Percentiles rank a stretch among this genome's conserved stretches.
phyloP scores from a whole-genome alignment of 2,113 vertebrate species.

The Brachionichthys hirsutus region DNA sequence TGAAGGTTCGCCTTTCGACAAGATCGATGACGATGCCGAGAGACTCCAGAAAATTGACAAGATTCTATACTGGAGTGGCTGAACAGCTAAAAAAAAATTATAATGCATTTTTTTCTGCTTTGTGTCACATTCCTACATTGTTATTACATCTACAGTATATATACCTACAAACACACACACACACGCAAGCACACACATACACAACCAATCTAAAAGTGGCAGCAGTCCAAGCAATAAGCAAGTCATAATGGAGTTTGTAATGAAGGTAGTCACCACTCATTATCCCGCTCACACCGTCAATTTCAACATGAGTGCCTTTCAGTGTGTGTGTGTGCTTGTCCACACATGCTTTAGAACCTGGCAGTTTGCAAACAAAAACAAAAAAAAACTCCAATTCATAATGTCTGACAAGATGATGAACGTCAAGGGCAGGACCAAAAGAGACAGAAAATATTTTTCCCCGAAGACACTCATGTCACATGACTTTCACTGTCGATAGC shows the following conservation, averaged over 20 bases:
- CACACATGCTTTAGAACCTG: neutral
- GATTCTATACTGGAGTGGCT: constrained; percentile 32
- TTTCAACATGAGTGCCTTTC: no score
- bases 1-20: constrained; percentile 6
- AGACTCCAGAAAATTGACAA: constrained; percentile 49
- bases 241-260: neutral
- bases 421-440: constrained; percentile 10
- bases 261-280: neutral
- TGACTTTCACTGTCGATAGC: constrained; percentile 16
- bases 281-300: neutral
- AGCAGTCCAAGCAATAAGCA: neutral
- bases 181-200: neutral
- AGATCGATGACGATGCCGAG: constrained; percentile 38
- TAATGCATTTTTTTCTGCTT: constrained; percentile 6
- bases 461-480: constrained; percentile 22
- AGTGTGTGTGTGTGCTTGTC: constrained; percentile 2
- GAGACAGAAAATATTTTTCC: neutral
- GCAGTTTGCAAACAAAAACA: neutral
- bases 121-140: neutral
- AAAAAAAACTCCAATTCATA: neutral
- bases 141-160: no score
- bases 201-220: constrained; percentile 1
- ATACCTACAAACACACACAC: no score
- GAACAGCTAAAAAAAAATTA: constrained; percentile 48
- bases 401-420: constrained; percentile 32